These are phyloP conservation scores for Clarias gariepinus DNA, from an alignment of 2,113 vertebrate species.

Conservation along the genomic window DNA sequence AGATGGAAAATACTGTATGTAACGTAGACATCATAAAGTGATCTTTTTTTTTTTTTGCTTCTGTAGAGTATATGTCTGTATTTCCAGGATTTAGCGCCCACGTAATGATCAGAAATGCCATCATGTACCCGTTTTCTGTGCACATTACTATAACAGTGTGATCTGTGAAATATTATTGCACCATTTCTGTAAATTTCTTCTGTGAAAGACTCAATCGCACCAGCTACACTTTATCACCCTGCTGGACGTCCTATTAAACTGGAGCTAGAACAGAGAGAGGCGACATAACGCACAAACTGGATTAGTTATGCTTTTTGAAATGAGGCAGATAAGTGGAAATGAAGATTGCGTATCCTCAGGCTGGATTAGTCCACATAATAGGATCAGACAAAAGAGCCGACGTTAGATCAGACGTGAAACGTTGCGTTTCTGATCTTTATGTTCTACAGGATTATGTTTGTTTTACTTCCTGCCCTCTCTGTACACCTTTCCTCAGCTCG, in stretches of 20 bases:
- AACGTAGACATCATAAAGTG: too few relatives aligned
- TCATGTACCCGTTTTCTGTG: neutral
- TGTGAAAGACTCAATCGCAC: neutral
- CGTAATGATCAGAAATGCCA: neutral
- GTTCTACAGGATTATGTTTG: neutral
- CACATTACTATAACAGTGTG: neutral
- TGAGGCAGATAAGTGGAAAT: neutral
- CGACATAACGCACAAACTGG: neutral
- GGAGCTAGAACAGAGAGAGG: neutral
- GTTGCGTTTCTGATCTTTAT: neutral
- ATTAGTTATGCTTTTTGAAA: neutral
- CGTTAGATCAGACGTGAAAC: neutral
- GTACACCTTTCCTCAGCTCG: neutral
- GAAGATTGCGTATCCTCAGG: neutral
- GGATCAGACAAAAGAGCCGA: neutral
- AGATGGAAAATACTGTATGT: neutral
- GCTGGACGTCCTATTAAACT: neutral
- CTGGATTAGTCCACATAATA: neutral
- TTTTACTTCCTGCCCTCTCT: neutral
- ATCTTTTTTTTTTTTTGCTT: neutral
- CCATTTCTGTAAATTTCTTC: neutral
- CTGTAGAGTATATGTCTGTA: neutral
- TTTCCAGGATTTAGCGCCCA: neutral
- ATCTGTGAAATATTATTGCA: neutral
- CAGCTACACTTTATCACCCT: neutral